Base-by-base conservation (phyloP, 2,113 vertebrate genomes). In the Phalacrocorax carbo region DNA sequence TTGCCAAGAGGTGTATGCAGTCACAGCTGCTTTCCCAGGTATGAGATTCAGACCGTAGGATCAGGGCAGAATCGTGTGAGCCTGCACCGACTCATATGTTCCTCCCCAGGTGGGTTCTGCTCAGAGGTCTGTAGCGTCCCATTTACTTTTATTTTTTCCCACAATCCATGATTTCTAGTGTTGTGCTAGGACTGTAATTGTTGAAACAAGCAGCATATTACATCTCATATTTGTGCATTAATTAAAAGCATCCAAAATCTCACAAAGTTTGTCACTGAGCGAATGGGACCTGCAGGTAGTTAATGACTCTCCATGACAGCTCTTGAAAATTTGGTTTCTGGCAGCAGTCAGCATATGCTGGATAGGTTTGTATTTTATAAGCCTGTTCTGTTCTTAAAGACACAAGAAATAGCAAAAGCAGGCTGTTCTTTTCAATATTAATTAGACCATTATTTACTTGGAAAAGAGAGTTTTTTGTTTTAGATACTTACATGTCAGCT, bases 231-330 rank as follows among this genome's bases (percentile, higher is more conserved):
- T 92, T 54, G 27, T 54, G 42, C 95, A 88, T 93, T 97, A 96
- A 96, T 97, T 97, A 97, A 97, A 96, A 52, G 38, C 27, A n/a
- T 90, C 85, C 79, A 92, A 94, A 93, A 92, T 73, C 88, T 96
- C 84, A 79, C 95, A 19, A 95, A 93, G 77, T 97, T 97, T 95
- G 94, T 90, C 93, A 88, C 94, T 76, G 94, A 94, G 94, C 4
- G 11, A 96, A 92, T 73, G 87, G 58, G 96, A 92, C 94, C 88
- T 82, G 54, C 85, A 92, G 97, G 96, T 97, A 97, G 97, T 97
- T 97, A 97, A 97, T 97, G 96, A 86, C 68, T 96, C 93, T 92
- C 93, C 71, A 48, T 90, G 96, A 91, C 88, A 95, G 83, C 94
- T 96, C 91, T 83, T 93, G 18, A 91, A 95, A 93, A 86, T 85